phyloP scores from a whole-genome alignment of 1,140 invertebrate genomes.

The Listronotus bonariensis region DNA sequence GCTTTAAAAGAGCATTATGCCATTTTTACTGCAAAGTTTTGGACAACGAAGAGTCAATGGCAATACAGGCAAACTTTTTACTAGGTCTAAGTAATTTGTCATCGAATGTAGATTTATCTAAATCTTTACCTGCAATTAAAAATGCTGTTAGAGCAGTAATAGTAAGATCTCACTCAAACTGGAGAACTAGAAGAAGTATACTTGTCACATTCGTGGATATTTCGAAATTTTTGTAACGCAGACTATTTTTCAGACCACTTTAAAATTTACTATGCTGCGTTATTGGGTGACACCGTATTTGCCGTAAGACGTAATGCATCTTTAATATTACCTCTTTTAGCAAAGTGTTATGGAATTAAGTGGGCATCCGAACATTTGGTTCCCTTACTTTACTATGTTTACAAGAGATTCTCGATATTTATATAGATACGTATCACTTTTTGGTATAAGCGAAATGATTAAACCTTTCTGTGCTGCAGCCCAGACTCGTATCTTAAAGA shows the following conservation, averaged over 20 bases:
- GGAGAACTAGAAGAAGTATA: conserved; percentile 48
- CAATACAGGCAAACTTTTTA: conserved; percentile 47
- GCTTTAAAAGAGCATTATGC: conserved; percentile 44
- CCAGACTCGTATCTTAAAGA: conserved; percentile 31
- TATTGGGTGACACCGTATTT: conserved; percentile 48
- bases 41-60: conserved; percentile 42
- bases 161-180: conserved; percentile 41
- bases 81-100: conserved; percentile 44
- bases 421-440: conserved; percentile 46
- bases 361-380: conserved; percentile 45
- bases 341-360: conserved; percentile 47
- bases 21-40: conserved; percentile 42
- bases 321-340: conserved; percentile 48
- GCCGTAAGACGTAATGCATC: conserved; percentile 47
- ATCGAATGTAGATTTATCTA: conserved; percentile 34
- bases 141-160: conserved; percentile 43
- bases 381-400: conserved; percentile 41
- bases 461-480: conserved; percentile 33
- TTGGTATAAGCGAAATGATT: conserved; percentile 50
- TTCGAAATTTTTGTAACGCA: conserved; percentile 38
- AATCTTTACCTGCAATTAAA: conserved; percentile 36
- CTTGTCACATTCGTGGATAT: conserved; percentile 48
- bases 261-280: conserved; percentile 43
- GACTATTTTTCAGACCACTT: conserved; percentile 49
- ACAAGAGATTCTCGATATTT: conserved; percentile 42